Evolutionary conservation across 1,140 invertebrate genomes (phyloP).

Genomic region (Cydia splendana): DNA sequence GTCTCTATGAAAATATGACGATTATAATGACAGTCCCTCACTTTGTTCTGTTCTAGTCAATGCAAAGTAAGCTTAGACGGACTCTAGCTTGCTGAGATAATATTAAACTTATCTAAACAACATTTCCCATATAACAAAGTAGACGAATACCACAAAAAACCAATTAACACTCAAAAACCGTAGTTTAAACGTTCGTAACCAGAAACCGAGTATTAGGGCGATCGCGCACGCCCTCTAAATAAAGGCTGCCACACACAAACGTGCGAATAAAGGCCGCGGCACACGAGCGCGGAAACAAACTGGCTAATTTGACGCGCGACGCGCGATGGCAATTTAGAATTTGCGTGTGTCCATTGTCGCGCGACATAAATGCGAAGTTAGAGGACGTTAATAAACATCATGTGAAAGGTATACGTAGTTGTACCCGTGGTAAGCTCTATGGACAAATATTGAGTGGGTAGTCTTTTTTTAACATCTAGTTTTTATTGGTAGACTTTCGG

Average conservation of each 20-base stretch:
- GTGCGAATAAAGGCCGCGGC: conserved; percentile 8
- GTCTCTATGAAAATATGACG: too few relatives aligned
- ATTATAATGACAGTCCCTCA: too few relatives aligned
- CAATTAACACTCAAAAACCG: conserved; percentile 1
- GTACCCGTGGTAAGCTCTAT: too few relatives aligned
- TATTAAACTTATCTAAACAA: too few relatives aligned
- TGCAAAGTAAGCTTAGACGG: too few relatives aligned
- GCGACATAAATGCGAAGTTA: conserved; percentile 26
- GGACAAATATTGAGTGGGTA: too few relatives aligned
- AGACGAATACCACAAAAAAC: background rate
- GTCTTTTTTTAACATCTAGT: too few relatives aligned
- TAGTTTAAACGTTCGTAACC: conserved; percentile 34
- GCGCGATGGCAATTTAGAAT: background rate
- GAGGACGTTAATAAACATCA: too few relatives aligned
- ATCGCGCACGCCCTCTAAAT: conserved; percentile 24
- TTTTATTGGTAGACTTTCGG: too few relatives aligned
- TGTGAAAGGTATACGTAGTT: too few relatives aligned
- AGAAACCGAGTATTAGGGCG: conserved; percentile 40
- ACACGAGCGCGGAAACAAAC: conserved; percentile 38
- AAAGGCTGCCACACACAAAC: conserved; percentile 34
- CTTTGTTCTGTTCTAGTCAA: too few relatives aligned
- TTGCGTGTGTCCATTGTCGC: conserved; percentile 36
- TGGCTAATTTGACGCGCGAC: conserved; percentile 44
- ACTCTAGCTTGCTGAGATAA: too few relatives aligned
- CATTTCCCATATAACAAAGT: background rate